Evolutionary conservation across 2,797 vertebrate species (phyloP), one percentile per base, ranked within the genome.

Genomic region (Carapus acus): DNA sequence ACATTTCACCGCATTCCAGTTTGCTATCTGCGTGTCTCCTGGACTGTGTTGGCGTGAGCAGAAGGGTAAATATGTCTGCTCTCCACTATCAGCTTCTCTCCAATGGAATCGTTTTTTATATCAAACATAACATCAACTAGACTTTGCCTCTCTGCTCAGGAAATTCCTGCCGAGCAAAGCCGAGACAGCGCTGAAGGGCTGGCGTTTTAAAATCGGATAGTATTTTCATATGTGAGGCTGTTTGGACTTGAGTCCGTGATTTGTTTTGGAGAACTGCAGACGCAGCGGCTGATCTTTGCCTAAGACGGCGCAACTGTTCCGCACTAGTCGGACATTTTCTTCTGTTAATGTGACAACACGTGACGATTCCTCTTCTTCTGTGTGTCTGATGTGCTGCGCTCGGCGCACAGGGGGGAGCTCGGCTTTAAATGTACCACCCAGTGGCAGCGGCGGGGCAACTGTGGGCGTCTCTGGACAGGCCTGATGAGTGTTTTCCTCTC

Each of bases 91-190:
- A 36, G 14, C 45, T 48, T 18, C 36, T 57, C 43, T 50, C 0
- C 34, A 27, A 40, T 17, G n/a, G 17, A 34, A 15, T 20, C 2
- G 7, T 51, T 60, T 36, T 17, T 34, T 15, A 9, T 33, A 23
- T 13, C 21, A 21, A 16, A 34, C 14, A 16, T 58, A 18, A 3
- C 56, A 47, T 29, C 23, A 17, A 37, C 44, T 58, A 62, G 43
- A 51, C 65, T 65, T 66, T 33, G 45, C 0, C 3, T 8, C 55
- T 56, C 23, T 9, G 51, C 57, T 27, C 43, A 54, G 59, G 71
- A 69, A 77, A 79, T 74, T 81, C 73, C 67, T 74, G 70, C 67
- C 64, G 70, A 73, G 52, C 13, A 63, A 66, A 70, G 41, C 45
- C 38, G 46, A 43, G 43, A 16, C 46, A 21, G 29, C 2, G 50